Base-by-base conservation (phyloP, 2,888 invertebrate genomes). In the Caenorhabditis sp. region DNA sequence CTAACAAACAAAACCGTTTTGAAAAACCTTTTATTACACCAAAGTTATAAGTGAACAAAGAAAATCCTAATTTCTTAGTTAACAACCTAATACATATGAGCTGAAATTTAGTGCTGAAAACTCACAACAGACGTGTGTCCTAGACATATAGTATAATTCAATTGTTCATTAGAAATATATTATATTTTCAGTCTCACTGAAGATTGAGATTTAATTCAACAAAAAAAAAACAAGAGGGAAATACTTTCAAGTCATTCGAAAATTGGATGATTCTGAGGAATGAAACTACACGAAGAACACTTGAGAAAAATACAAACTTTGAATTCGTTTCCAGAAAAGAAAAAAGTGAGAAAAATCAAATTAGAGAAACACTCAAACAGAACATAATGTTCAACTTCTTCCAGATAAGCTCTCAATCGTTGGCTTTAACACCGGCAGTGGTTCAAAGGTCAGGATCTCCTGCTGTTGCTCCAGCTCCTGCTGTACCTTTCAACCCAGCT, bases 401-500 rank as follows among this genome's bases (percentile, higher is more conserved):
- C 27, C 64, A 72, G 72, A 72, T 58, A 10, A 52, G 8, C 23
- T 23, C 60, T 4, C n/a, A 21, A 25, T 27, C n/a, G 50, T 20
- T 52, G 49, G n/a, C 63, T 26, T 10, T 21, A 31, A 21, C 25
- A 21, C 21, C 49, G 26, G 54, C 49, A 5, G 14, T 14, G 14
- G 43, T 43, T 43, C 43, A 43, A 36, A 50, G 17, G 17, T 12
- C 10, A 14, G 36, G 36, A 5, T 5, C 36, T 36, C 10, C 36
- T 14, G n/a, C n/a, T n/a, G n/a, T n/a, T n/a, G n/a, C n/a, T n/a
- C n/a, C n/a, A n/a, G n/a, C n/a, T n/a, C n/a, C 49, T 7, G 14
- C 12, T 12, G 43, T 36, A 54, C 8, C 56, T 27, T 12, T 25
- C 31, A 49, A 23, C 63, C 74, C 72, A 25, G 79, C 76, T 20